Evolutionary conservation across 2,113 vertebrate species (phyloP).

Genomic region (Alectura lathami): DNA sequence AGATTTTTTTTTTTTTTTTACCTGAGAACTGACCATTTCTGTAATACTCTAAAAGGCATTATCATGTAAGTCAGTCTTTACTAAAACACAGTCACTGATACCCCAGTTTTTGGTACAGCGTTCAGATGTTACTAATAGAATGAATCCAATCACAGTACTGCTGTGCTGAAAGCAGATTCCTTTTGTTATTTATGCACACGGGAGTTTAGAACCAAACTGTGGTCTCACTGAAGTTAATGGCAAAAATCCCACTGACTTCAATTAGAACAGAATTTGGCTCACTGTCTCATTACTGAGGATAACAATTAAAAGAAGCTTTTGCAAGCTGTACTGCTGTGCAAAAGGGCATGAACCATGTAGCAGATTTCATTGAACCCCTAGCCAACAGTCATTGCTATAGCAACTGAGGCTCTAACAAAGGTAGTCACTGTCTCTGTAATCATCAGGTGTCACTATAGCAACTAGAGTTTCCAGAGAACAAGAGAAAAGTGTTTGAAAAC

Average conservation of each 20-base stretch:
- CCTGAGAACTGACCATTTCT: not conserved
- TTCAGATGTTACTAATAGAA: not conserved
- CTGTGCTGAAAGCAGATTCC: not conserved
- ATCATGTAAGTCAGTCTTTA: not conserved
- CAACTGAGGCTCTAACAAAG: conserved; percentile 75
- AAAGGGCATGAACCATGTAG: conserved; percentile 49
- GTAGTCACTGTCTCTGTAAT: conserved; percentile 72
- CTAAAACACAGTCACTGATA: not conserved
- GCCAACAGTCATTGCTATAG: conserved; percentile 77
- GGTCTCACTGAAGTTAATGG: conserved; percentile 27
- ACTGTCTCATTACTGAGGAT: conserved; percentile 11
- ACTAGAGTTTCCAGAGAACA: conserved; percentile 75
- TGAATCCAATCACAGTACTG: not conserved
- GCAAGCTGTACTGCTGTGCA: conserved; percentile 40
- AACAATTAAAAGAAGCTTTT: conserved; percentile 55
- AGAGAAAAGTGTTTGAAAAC: conserved; percentile 63
- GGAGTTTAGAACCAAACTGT: not conserved
- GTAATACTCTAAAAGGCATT: not conserved
- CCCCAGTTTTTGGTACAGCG: not conserved
- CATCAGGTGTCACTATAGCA: conserved; percentile 81
- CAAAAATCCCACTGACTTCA: conserved; percentile 54
- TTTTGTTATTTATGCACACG: not conserved
- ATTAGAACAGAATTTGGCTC: conserved; percentile 48
- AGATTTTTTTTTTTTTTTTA: too few relatives aligned
- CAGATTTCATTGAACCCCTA: conserved; percentile 69